Evolutionary conservation across 2,797 vertebrate species (phyloP), one percentile per base, ranked within the genome.

Genomic region (Arnoldichthys spilopterus): DNA sequence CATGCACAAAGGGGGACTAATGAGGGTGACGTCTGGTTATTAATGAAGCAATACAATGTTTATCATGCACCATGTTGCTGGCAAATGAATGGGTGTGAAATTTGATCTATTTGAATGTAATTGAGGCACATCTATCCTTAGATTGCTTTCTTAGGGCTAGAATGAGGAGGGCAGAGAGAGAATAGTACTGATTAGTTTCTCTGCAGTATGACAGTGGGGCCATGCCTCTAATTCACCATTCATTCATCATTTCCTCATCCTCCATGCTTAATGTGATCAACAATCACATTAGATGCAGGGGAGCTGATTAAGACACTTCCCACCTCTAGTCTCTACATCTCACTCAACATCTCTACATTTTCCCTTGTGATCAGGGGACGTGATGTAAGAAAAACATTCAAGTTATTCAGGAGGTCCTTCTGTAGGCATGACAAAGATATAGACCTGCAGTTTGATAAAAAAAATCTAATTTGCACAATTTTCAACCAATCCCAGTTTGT

Each of bases 21-120:
- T 82, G 78, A 86, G 79, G 76, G 80, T 71, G 77, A 80, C 74
- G 82, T 82, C 77, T 73, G 81, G 77, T 80, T 86, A 83, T 84
- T 86, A 85, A 84, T 81, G 82, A 85, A 80, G 73, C 73, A 82
- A 84, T 81, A 83, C 81, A 81, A 79, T 85, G 85, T 86, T 86
- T 84, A 85, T 85, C 81, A 81, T 76, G 81, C 78, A 61, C 54
- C 83, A 47, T 71, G 82, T 84, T 82, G 76, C 68, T 62, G 47
- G 71, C 77, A 82, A 85, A 86, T 85, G 79, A 86, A 82, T 80
- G 83, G 71, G 79, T 82, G 81, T 83, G 83, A 86, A 81, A 85
- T 79, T 76, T 82, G 79, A 86, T 86, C 80, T 83, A 85, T 86
- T 82, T 63, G 79, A 74, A 73, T 80, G 82, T 86, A 87, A 87